Evolutionary conservation across 2,797 vertebrate genomes (phyloP).

Genomic region (Stomatorhinus walkeri): DNA sequence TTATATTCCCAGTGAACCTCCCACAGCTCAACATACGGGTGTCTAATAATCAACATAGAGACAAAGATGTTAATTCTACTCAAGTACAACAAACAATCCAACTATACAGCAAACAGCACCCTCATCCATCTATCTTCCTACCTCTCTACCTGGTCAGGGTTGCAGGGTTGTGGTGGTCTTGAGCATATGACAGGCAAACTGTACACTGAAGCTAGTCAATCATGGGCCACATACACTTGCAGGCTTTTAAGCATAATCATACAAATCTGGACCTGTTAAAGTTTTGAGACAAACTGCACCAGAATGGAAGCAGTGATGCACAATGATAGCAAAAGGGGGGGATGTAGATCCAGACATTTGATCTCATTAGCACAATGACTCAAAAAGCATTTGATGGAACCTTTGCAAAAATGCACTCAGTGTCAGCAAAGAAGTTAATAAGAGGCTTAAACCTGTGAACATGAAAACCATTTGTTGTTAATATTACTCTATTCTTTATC

Average conservation of each 20-base stretch:
- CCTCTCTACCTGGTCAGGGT: neutral
- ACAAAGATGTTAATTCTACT: neutral
- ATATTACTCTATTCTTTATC: neutral
- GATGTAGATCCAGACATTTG: neutral
- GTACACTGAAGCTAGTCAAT: neutral
- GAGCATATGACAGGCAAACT: neutral
- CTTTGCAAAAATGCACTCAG: neutral
- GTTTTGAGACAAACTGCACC: neutral
- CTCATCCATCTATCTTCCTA: neutral
- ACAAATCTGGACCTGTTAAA: neutral
- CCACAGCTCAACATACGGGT: neutral
- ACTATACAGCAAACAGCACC: neutral
- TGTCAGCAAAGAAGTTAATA: neutral
- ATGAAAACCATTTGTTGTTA: neutral
- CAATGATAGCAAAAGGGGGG: neutral
- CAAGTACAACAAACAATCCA: neutral
- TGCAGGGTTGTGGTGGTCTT: neutral
- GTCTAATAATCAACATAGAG: constrained; percentile 17
- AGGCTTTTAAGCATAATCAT: neutral
- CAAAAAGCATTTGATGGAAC: neutral
- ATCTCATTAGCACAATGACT: neutral
- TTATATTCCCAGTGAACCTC: neutral
- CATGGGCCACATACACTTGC: neutral
- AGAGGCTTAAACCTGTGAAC: neutral
- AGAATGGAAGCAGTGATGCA: neutral